Evolutionary conservation across 2,113 vertebrate genomes (phyloP).

Genomic region (Blennius ocellaris): DNA sequence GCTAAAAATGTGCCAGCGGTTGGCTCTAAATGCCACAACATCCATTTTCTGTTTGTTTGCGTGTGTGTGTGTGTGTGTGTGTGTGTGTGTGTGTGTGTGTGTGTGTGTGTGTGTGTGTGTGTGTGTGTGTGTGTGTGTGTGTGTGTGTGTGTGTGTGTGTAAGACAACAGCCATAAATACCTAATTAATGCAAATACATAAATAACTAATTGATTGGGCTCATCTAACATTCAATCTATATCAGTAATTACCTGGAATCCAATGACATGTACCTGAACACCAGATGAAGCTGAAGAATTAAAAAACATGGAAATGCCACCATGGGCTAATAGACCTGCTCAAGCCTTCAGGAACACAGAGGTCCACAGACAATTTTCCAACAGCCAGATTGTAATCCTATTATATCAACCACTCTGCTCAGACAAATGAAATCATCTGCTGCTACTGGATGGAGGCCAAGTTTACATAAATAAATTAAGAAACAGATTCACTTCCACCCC

Average conservation of each 20-base stretch:
- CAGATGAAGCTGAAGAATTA: slow-evolving; percentile 10
- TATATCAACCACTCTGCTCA: slow-evolving; percentile 73
- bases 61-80: no score
- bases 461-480: slow-evolving; percentile 81
- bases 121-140: no score
- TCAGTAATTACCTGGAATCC: slow-evolving; percentile 4
- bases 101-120: no score
- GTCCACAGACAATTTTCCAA: slow-evolving; percentile 68
- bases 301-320: slow-evolving; percentile 38
- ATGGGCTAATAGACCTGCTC: slow-evolving; percentile 59
- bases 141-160: no score
- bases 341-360: slow-evolving; percentile 56
- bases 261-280: slow-evolving; percentile 14
- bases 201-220: not conserved
- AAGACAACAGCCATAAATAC: no score
- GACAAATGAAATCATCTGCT: slow-evolving; percentile 82
- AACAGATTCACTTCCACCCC: slow-evolving; percentile 77
- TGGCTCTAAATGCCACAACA: not conserved
- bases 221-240: not conserved
- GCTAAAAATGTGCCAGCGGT: not conserved
- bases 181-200: not conserved
- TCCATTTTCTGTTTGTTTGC: not conserved
- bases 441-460: slow-evolving; percentile 75
- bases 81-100: no score
- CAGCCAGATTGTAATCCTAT: slow-evolving; percentile 78